Conservation (phyloP, 2,113 vertebrate species). For the Gracilinanus agilis region DNA sequence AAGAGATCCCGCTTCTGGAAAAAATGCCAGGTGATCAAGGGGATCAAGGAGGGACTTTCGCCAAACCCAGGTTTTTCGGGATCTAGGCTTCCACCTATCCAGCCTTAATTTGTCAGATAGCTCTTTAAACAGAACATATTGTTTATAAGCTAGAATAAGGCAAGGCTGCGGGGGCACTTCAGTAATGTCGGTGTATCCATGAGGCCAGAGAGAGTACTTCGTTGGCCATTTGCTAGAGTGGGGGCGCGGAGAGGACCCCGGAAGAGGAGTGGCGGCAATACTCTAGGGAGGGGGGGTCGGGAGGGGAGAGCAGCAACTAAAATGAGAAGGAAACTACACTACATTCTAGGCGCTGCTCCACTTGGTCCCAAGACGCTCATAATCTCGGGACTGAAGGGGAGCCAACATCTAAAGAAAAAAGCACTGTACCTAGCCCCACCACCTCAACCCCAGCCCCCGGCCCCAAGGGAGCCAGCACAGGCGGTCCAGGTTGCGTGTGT, state of each 20-base stretch:
- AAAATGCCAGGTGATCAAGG: neutral
- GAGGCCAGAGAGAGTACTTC: neutral
- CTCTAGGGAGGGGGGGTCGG: neutral
- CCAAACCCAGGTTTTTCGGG: neutral
- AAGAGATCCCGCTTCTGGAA: neutral
- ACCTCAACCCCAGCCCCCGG: neutral
- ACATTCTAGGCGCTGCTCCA: neutral
- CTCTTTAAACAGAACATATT: neutral
- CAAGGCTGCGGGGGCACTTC: neutral
- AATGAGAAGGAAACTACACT: neutral
- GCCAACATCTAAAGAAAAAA: neutral
- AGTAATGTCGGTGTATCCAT: neutral
- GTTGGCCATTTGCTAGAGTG: neutral
- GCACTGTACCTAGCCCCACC: neutral
- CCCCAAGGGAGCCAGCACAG: constrained; percentile 22
- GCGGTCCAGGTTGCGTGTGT: neutral
- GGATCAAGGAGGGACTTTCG: neutral
- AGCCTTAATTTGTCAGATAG: too few relatives aligned
- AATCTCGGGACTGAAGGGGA: neutral
- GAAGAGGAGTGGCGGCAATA: neutral
- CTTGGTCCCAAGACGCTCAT: neutral
- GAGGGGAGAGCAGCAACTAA: neutral
- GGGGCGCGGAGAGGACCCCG: neutral
- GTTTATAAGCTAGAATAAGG: neutral
- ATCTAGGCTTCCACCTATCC: neutral